Conservation (phyloP, 2,113 vertebrate genomes). For the Petroica traversi region DNA sequence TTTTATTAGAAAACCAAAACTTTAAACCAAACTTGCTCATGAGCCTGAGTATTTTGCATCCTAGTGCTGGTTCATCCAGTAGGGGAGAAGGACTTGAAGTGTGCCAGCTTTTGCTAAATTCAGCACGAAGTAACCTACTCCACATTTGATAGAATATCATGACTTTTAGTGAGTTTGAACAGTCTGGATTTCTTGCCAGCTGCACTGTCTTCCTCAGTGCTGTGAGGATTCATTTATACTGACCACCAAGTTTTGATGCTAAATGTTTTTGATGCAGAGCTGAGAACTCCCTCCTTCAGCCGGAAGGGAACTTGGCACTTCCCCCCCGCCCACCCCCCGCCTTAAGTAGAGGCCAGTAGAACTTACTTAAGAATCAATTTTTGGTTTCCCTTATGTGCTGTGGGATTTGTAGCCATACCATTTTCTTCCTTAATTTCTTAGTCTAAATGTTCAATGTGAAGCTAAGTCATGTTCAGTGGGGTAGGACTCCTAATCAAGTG, state of each 20-base stretch:
- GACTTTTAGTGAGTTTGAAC: neutral
- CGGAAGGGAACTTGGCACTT: neutral
- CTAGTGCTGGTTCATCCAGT: neutral
- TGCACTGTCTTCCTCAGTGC: neutral
- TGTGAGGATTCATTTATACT: neutral
- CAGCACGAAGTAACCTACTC: neutral
- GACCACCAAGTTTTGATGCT: neutral
- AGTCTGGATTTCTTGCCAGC: neutral
- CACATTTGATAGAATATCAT: neutral
- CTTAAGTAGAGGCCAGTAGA: neutral
- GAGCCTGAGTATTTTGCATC: neutral
- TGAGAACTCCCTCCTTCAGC: neutral
- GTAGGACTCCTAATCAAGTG: neutral
- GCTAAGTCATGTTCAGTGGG: neutral
- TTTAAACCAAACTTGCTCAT: neutral
- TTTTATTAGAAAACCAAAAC: neutral
- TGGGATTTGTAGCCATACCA: neutral
- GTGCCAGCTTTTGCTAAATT: neutral
- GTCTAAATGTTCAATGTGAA: neutral
- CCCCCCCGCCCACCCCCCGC: too few relatives aligned
- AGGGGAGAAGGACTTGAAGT: neutral
- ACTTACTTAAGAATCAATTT: neutral
- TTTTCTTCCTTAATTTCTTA: neutral
- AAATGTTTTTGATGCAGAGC: neutral
- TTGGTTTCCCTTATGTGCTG: neutral